A percentile compares a stretch with the other conserved stretches of the same genome.
phyloP scores from a whole-genome alignment of 2,888 invertebrate genomes.

The Furcula furcula region DNA sequence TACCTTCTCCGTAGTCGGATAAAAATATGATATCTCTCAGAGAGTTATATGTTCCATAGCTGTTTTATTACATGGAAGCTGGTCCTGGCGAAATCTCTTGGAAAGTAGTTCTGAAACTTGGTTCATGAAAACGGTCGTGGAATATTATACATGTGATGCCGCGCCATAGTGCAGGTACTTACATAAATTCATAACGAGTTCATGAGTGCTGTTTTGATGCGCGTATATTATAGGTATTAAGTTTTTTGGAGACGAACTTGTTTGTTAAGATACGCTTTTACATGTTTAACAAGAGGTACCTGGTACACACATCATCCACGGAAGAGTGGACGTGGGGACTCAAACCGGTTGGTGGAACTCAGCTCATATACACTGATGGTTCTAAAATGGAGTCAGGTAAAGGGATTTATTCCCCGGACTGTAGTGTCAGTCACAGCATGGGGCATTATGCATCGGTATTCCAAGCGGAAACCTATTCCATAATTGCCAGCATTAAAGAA shows the following conservation, averaged over 20 bases:
- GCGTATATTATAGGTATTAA: neutral
- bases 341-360: too few species aligned
- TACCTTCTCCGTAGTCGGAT: too few species aligned
- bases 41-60: neutral
- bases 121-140: slow-evolving; percentile 2
- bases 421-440: too few species aligned
- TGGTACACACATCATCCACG: too few species aligned
- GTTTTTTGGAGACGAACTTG: neutral
- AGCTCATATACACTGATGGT: too few species aligned
- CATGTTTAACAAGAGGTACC: too few species aligned
- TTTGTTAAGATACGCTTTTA: neutral
- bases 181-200: slow-evolving; percentile 15
- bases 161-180: slow-evolving; percentile 3
- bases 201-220: slow-evolving; percentile 3
- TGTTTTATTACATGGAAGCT: slow-evolving; percentile 17
- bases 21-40: slow-evolving; percentile 4
- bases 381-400: too few species aligned
- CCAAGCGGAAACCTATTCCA: too few species aligned
- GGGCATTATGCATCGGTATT: too few species aligned
- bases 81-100: slow-evolving; percentile 4
- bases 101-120: slow-evolving; percentile 5
- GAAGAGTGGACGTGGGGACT: too few species aligned
- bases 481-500: too few species aligned
- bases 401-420: too few species aligned
- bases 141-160: neutral